Conservation (phyloP, 2,888 invertebrate genomes). For the Perdita meconis region DNA sequence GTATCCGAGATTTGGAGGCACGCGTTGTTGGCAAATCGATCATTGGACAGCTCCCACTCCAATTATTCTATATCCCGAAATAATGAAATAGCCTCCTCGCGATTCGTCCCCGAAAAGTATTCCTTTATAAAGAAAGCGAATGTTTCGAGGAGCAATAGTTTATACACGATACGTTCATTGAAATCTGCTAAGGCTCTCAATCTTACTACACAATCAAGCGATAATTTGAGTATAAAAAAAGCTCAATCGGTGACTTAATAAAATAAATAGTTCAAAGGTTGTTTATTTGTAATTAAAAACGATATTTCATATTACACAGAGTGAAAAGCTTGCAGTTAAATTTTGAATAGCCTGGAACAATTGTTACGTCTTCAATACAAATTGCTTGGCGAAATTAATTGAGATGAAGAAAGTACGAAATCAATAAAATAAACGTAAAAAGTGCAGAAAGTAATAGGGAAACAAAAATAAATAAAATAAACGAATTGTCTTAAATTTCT, state of each 20-base stretch:
- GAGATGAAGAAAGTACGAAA: no score
- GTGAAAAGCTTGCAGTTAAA: no score
- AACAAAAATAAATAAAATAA: no score
- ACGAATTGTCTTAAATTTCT: no score
- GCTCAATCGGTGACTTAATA: not conserved
- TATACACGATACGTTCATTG: not conserved
- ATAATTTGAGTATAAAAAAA: not conserved
- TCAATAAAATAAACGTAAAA: no score
- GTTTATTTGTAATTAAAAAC: no score
- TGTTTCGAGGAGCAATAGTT: constrained; percentile 12
- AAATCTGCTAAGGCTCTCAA: constrained; percentile 7
- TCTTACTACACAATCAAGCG: not conserved
- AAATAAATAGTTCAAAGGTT: no score
- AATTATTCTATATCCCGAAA: not conserved
- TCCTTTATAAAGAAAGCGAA: constrained; percentile 28
- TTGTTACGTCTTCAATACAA: no score
- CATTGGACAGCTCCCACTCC: constrained; percentile 14
- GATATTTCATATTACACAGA: no score
- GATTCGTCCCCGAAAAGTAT: constrained; percentile 3
- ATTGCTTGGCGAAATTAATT: no score
- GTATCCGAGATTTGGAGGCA: constrained; percentile 13
- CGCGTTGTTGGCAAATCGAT: constrained; percentile 41
- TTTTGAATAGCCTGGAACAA: no score
- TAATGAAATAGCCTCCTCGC: constrained; percentile 4
- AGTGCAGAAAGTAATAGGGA: no score